Conservation (phyloP, 2,888 invertebrate species). For the Acheta domesticus region DNA sequence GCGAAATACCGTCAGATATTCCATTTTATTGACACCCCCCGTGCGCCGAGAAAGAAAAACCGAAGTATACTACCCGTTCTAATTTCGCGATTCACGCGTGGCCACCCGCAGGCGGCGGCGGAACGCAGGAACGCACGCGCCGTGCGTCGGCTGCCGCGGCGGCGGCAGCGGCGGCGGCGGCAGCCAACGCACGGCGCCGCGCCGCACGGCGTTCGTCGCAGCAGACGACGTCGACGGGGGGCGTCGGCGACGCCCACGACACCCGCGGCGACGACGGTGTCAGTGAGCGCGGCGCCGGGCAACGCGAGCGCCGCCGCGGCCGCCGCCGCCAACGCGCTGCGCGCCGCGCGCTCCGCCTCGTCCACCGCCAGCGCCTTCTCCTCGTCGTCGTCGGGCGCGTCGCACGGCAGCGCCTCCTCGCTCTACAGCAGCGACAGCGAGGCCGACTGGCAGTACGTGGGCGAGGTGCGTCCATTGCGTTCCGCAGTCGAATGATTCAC, state of each 20-base stretch:
- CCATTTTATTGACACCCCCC: too few relatives aligned
- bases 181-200: background rate
- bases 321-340: background rate
- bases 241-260: background rate
- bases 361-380: slow-evolving; percentile 18
- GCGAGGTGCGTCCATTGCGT: background rate
- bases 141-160: background rate
- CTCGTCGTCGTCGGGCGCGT: background rate
- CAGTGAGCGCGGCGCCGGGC: background rate
- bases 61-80: too few relatives aligned
- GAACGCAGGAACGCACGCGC: background rate
- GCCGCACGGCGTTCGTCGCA: background rate
- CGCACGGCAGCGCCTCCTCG: background rate
- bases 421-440: background rate
- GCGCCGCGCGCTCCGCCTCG: background rate
- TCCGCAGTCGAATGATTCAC: too few relatives aligned
- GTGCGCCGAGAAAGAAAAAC: too few relatives aligned
- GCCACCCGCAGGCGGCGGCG: background rate
- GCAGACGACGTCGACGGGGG: background rate
- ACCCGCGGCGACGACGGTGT: background rate
- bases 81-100: too few relatives aligned
- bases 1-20: too few relatives aligned
- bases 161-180: background rate
- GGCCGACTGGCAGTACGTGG: background rate
- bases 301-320: background rate